Base-by-base conservation (phyloP, 2,113 vertebrate genomes). In the Camelus bactrianus region DNA sequence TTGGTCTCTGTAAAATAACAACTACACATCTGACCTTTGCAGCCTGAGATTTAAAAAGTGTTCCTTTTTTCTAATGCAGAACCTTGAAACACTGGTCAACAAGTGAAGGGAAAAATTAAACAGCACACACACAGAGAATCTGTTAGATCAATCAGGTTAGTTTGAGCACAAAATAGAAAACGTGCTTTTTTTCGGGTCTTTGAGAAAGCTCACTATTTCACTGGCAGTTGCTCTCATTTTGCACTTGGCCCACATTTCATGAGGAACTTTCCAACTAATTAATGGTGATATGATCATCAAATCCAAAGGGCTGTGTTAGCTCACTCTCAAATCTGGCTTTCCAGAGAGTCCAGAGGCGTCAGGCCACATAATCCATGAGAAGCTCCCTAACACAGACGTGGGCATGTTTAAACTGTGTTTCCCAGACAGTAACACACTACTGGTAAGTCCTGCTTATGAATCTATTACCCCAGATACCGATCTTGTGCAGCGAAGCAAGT, bases 1-100 rank as follows among this genome's bases (percentile, higher is more conserved):
- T 87, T 97, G 6, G 11, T 87, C 97, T 98, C 84, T 86, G 84
- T 97, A 97, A 97, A 96, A 97, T 94, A 97, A 98, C 73, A 77
- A 89, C 97, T 98, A 96, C 67, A 91, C 85, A 85, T 92, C 95
- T 73, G 62, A 35, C 60, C 89, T 46, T 93, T 95, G 65, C 69
- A 97, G 96, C 67, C 86, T 95, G 95, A 97, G 91, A 97, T 84
- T 96, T 97, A 89, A 90, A 97, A 97, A 97, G 85, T 95, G 16
- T 96, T 95, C 15, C 76, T 85, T 94, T 98, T 93, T 96, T 91
- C 35, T 56, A 56, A 95, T 92, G 96, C 91, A 38, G 83, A 95
- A 48, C 65, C 87, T 96, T 98, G 65, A 98, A 58, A 84, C 86
- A 65, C 26, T 85, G 89, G 80, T 89, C n/a, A 92, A 93, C 17